Evolutionary conservation across 2,797 vertebrate species (phyloP).

Genomic region (Nyctalus aviator): DNA sequence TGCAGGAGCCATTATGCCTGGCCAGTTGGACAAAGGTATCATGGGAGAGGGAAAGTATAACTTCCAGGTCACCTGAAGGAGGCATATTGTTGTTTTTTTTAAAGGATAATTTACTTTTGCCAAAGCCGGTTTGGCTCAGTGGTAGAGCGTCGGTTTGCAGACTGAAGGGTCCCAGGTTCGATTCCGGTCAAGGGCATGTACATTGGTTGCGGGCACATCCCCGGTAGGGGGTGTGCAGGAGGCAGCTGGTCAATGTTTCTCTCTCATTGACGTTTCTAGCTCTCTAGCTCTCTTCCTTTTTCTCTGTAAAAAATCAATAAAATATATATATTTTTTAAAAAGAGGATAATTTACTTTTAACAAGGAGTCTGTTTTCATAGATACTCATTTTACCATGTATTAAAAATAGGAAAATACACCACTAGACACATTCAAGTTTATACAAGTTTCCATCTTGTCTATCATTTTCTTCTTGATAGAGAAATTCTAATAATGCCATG

Average conservation of each 20-base stretch:
- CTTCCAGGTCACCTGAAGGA: constrained; percentile 87
- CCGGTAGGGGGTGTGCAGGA: too few species aligned
- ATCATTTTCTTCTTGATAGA: constrained; percentile 25
- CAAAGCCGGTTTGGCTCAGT: too few species aligned
- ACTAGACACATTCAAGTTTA: constrained; percentile 34
- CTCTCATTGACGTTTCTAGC: too few species aligned
- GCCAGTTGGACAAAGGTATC: constrained; percentile 84
- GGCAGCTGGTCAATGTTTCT: too few species aligned
- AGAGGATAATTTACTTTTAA: constrained; percentile 32
- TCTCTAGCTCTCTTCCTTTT: too few species aligned
- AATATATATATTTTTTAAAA: too few species aligned
- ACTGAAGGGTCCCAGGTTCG: too few species aligned
- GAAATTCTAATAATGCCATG: constrained; percentile 49
- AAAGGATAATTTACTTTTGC: constrained; percentile 25
- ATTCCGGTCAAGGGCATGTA: too few species aligned
- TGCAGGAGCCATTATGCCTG: too few species aligned
- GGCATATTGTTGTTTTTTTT: not conserved
- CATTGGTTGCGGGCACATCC: too few species aligned
- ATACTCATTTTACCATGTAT: constrained; percentile 1
- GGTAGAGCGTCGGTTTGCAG: too few species aligned
- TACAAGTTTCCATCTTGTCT: constrained; percentile 16
- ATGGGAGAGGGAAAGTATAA: constrained; percentile 82
- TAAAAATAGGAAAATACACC: constrained; percentile 2
- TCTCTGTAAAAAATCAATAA: too few species aligned
- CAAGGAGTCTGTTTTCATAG: constrained; percentile 1